phyloP scores from a whole-genome alignment of 2,888 invertebrate genomes.

The Nineta flava region DNA sequence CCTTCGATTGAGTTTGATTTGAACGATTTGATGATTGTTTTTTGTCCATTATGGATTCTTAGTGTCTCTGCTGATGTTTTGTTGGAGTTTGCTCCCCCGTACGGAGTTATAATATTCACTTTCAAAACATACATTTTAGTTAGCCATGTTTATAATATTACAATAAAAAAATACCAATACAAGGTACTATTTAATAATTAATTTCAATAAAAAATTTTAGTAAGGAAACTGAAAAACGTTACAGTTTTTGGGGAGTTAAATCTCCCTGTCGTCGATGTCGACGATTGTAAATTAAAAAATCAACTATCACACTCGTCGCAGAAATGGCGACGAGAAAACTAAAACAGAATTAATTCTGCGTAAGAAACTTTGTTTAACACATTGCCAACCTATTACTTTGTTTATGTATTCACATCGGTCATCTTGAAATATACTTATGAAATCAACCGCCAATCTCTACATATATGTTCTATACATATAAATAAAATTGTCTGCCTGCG shows the following conservation, averaged over 20 bases:
- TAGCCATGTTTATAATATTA: conserved; percentile 57
- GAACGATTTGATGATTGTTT: conserved; percentile 44
- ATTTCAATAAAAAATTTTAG: conserved; percentile 12
- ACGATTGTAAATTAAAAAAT: conserved; percentile 36
- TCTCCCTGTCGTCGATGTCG: conserved; percentile 53
- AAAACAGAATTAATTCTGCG: background rate
- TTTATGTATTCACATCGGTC: too few relatives aligned
- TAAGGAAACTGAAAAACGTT: conserved; percentile 23
- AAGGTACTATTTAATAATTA: background rate
- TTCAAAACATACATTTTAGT: conserved; percentile 64
- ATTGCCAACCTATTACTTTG: too few relatives aligned
- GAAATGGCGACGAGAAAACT: conserved; percentile 50
- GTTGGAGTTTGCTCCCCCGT: conserved; percentile 50
- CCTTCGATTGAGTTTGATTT: conserved; percentile 52
- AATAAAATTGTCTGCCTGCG: too few relatives aligned
- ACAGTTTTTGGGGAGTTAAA: conserved; percentile 39
- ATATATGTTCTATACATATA: too few relatives aligned
- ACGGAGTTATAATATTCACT: conserved; percentile 51
- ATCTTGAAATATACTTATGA: too few relatives aligned
- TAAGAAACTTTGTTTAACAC: too few relatives aligned
- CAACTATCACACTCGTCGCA: conserved; percentile 42
- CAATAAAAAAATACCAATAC: conserved; percentile 29
- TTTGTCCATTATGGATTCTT: conserved; percentile 57
- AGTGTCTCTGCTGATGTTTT: conserved; percentile 33
- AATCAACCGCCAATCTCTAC: too few relatives aligned